phyloP scores from a whole-genome alignment of 2,113 vertebrate genomes.

The Peromyscus maniculatus region DNA sequence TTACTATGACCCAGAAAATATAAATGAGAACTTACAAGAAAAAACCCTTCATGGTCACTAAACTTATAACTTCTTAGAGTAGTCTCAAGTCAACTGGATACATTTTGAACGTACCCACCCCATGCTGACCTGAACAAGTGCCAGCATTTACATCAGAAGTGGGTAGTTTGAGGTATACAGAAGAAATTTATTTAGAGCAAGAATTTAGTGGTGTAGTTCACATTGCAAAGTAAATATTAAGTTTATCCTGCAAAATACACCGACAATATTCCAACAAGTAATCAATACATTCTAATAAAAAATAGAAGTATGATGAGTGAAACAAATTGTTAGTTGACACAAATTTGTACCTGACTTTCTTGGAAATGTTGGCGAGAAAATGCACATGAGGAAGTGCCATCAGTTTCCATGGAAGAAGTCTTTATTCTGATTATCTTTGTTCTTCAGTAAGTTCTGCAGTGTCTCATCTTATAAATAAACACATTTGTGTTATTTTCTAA shows the following conservation, averaged over 20 bases:
- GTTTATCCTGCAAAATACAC: not conserved
- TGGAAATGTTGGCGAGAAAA: slow-evolving; percentile 32
- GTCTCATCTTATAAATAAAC: slow-evolving; percentile 36
- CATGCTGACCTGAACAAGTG: not conserved
- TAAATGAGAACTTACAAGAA: not conserved
- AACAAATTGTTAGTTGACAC: not conserved
- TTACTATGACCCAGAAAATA: not conserved
- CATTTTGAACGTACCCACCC: slow-evolving; percentile 16
- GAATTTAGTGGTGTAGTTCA: slow-evolving; percentile 6
- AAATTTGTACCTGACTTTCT: slow-evolving; percentile 51
- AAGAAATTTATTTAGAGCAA: slow-evolving; percentile 18
- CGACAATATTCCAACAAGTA: slow-evolving; percentile 26
- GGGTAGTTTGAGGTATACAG: not conserved
- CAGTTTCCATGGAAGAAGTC: not conserved
- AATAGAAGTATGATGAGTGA: not conserved
- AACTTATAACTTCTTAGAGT: not conserved
- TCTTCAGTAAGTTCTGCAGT: not conserved
- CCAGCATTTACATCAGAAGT: not conserved
- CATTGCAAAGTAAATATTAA: slow-evolving; percentile 55
- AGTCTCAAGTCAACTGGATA: not conserved
- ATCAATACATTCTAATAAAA: not conserved
- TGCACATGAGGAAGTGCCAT: not conserved
- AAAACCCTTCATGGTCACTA: not conserved
- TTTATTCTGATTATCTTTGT: not conserved
- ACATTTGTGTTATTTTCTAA: not conserved